Percentiles rank a stretch among this genome's conserved stretches.
Conservation (phyloP, 2,113 vertebrate species). For the Coptodon rendalli region DNA sequence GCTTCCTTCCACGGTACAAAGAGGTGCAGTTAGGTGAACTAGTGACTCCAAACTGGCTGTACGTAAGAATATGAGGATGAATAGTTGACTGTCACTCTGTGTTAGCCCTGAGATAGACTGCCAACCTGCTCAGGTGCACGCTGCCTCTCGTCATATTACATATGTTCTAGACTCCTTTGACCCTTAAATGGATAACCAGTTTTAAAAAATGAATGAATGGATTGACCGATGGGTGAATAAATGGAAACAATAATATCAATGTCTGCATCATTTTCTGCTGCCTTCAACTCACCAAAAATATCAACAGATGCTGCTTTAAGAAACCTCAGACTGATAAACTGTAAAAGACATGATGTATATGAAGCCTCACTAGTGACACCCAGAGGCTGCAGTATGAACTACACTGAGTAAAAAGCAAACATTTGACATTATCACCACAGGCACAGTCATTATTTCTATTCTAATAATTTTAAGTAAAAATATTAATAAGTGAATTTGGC, state of each 20-base stretch:
- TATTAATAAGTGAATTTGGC: not conserved
- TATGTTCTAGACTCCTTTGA: not conserved
- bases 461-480: fast-evolving
- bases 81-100: not conserved
- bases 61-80: not conserved
- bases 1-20: not conserved
- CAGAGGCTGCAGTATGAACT: not conserved
- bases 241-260: not conserved
- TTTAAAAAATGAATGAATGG: not conserved
- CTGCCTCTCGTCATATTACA: fast-evolving
- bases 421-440: not conserved
- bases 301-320: not conserved
- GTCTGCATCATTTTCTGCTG: not conserved
- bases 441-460: fast-evolving
- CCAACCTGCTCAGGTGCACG: not conserved
- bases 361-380: not conserved
- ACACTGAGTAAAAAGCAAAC: not conserved
- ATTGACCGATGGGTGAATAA: not conserved
- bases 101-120: not conserved
- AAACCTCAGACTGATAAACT: not conserved
- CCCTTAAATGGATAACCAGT: not conserved
- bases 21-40: not conserved
- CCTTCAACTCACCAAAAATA: not conserved
- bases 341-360: not conserved
- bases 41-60: not conserved